These are phyloP conservation scores for Indicator indicator DNA, from an alignment of 2,113 vertebrate genomes.

Conservation along the genomic window DNA sequence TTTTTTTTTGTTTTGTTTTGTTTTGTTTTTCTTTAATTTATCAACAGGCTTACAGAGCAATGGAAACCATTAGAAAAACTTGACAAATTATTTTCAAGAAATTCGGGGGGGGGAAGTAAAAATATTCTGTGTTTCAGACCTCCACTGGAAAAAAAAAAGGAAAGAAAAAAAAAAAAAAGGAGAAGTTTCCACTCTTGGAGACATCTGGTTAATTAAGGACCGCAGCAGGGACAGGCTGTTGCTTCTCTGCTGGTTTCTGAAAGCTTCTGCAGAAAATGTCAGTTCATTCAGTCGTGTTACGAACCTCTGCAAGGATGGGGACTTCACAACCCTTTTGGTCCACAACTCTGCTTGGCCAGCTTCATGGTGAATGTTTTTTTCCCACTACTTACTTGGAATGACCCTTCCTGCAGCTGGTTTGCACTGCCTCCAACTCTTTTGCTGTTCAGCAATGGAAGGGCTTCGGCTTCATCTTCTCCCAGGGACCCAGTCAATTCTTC, in stretches of 20 bases:
- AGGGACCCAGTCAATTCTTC: not conserved
- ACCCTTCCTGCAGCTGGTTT: not conserved
- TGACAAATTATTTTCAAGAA: not conserved
- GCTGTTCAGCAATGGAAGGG: not conserved
- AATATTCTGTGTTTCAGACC: not conserved
- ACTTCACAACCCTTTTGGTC: not conserved
- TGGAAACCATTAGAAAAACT: not conserved
- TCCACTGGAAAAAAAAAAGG: not conserved
- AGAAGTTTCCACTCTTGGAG: not conserved
- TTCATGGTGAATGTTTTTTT: not conserved
- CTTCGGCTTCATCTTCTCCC: not conserved
- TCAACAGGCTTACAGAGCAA: not conserved
- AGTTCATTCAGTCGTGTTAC: rapidly evolving
- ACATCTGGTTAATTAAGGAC: not conserved
- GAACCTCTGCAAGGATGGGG: not conserved
- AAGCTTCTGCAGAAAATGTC: not conserved
- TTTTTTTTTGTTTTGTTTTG: not conserved
- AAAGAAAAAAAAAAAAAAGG: too few species aligned
- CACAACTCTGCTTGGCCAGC: not conserved
- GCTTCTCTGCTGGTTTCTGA: not conserved
- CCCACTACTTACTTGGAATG: rapidly evolving
- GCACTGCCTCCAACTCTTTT: not conserved
- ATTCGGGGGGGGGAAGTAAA: not conserved
- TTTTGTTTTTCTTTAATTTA: not conserved
- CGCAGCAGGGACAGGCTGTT: not conserved